A percentile compares a stretch with the other conserved stretches of the same genome.
These are phyloP conservation scores for Gila orcuttii DNA, from an alignment of 2,113 vertebrate species.

Conservation along the genomic window DNA sequence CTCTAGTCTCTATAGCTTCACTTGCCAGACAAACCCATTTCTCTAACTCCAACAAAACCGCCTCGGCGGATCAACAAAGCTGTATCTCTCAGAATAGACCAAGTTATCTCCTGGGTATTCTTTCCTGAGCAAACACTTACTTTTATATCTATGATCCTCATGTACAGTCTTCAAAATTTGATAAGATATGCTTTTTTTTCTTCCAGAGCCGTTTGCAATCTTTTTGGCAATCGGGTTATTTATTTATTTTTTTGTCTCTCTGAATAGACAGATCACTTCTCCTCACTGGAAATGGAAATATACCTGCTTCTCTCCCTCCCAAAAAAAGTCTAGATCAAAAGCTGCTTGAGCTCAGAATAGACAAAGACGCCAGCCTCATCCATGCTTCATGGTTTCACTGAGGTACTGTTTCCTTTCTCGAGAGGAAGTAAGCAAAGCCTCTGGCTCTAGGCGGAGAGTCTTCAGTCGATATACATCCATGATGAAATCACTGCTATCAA, in stretches of 20 bases:
- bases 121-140: constrained; percentile 2
- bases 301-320: constrained; percentile 57
- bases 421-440: constrained; percentile 18
- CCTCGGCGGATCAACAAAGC: constrained; percentile 7
- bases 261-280: constrained; percentile 56
- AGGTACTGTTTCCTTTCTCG: constrained; percentile 43
- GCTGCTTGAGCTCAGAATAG: constrained; percentile 64
- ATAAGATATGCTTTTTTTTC: constrained; percentile 13
- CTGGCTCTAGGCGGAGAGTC: not conserved
- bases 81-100: constrained; percentile 6
- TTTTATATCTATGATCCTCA: constrained; percentile 4
- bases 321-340: constrained; percentile 69
- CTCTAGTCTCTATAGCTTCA: not conserved
- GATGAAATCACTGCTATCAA: constrained; percentile 26
- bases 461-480: constrained; percentile 15
- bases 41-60: constrained; percentile 8
- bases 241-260: constrained; percentile 60
- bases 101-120: constrained; percentile 6
- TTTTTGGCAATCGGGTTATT: constrained; percentile 38
- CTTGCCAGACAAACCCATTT: constrained; percentile 18
- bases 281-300: constrained; percentile 58
- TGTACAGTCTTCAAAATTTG: constrained; percentile 15
- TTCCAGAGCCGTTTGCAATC: not conserved
- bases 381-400: constrained; percentile 59
- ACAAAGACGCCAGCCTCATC: constrained; percentile 65